phyloP scores from a whole-genome alignment of 1,140 invertebrate species.

The Micrasema minimum region DNA sequence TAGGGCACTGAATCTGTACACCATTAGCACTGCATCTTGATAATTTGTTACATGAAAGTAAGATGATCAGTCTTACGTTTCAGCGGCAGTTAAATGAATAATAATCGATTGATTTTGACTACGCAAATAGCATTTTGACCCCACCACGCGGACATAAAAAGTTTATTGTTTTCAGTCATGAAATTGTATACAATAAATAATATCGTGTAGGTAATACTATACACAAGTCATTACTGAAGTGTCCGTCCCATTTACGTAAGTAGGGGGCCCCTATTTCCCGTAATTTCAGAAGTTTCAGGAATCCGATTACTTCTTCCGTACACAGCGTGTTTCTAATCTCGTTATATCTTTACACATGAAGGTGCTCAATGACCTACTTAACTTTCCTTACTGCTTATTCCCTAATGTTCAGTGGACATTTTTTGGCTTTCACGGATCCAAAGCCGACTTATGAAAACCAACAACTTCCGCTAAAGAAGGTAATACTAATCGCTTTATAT shows the following conservation, averaged over 20 bases:
- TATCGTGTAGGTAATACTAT: not conserved
- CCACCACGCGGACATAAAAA: too few species aligned
- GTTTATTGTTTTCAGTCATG: too few species aligned
- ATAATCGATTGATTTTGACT: too few species aligned
- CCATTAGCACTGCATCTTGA: too few species aligned
- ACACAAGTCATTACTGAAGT: not conserved
- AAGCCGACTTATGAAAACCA: constrained; percentile 31
- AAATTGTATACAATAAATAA: too few species aligned
- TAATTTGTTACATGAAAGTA: too few species aligned
- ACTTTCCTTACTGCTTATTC: constrained; percentile 43
- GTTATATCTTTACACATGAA: constrained; percentile 48
- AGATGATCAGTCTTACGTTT: too few species aligned
- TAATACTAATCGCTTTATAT: too few species aligned
- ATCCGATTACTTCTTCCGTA: constrained; percentile 22
- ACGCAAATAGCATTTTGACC: too few species aligned
- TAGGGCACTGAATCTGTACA: too few species aligned
- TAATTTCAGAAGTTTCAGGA: constrained; percentile 21
- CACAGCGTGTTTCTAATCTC: constrained; percentile 44
- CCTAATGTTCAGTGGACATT: constrained; percentile 53
- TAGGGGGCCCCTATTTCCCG: not conserved
- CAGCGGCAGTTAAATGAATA: too few species aligned
- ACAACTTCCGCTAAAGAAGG: not conserved
- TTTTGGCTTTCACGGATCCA: constrained; percentile 42
- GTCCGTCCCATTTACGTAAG: constrained; percentile 26
- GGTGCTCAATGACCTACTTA: constrained; percentile 54